Base-by-base conservation (phyloP, 2,113 vertebrate species). In the Macaca mulatta region DNA sequence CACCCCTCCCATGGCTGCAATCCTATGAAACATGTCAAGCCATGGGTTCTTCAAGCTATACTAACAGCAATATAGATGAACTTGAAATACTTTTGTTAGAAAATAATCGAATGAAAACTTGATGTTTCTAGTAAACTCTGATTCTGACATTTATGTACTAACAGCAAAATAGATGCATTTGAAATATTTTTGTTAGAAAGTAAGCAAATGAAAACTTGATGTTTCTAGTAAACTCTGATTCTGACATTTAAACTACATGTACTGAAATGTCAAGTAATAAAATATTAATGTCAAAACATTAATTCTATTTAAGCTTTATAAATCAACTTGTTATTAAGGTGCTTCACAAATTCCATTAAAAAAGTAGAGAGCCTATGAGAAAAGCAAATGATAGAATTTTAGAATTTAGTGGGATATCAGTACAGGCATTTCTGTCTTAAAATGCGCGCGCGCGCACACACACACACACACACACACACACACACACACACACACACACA, bases 131-230 rank as follows among this genome's bases (percentile, higher is more conserved):
- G 52, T 75, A 67, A 82, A 91, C 8, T 82, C n/a, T 35, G 1
- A 83, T 78, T 59, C 32, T 94, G 18, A 4, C 82, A 45, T 85
- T 88, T 90, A 77, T 35, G 6, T 1, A 40, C 11, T 88, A 12
- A 74, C 6, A 80, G 9, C 1, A 77, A 38, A 35, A 87, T 64
- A 85, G 61, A 83, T 40, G 11, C 25, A 64, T 50, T 83, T 92
- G 43, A 13, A 93, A 80, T 86, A 86, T 64, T 94, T 81, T 75
- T 64, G 55, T 82, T 86, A 30, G 27, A 93, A 91, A 96, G 86
- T 4, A 91, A 93, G 88, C 79, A 52, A 88, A 93, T 69, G 40
- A 67, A 52, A 92, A 78, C 1, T 69, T 93, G 57, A 83, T 91
- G 23, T 55, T 92, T 95, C 59, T 92, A 70, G 59, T 79, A 67